phyloP scores from a whole-genome alignment of 2,113 vertebrate genomes.

The Entosphenus tridentatus region DNA sequence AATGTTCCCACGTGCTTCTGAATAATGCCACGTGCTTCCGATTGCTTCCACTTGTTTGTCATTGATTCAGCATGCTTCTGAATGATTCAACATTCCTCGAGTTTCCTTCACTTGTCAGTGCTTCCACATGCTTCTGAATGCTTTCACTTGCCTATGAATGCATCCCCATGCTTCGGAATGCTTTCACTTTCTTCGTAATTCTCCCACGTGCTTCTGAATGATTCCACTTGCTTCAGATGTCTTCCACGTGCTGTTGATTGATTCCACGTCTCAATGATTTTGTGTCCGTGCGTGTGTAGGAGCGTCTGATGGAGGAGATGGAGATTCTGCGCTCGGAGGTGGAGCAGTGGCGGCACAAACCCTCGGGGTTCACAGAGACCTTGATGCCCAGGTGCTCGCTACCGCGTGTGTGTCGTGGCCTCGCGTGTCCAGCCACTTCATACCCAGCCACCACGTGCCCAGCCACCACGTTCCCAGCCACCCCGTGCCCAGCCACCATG shows the following conservation, averaged over 20 bases:
- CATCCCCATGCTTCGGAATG: not conserved
- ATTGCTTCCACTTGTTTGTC: not conserved
- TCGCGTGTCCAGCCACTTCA: too few species aligned
- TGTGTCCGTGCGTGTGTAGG: conserved; percentile 23
- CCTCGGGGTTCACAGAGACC: conserved; percentile 1
- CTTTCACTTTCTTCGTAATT: not conserved
- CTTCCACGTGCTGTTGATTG: not conserved
- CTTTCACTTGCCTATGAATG: not conserved
- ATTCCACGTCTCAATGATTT: not conserved
- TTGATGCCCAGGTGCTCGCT: not conserved
- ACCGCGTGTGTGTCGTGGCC: not conserved
- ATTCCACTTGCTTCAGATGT: not conserved
- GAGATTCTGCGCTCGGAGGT: conserved; percentile 74
- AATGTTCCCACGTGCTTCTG: too few species aligned
- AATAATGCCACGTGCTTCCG: too few species aligned
- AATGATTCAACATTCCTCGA: not conserved
- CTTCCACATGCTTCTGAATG: not conserved
- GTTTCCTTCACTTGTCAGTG: not conserved
- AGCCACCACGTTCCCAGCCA: too few species aligned
- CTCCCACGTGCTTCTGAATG: not conserved
- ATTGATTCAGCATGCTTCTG: not conserved
- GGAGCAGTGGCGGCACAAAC: conserved; percentile 52
- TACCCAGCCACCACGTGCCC: too few species aligned
- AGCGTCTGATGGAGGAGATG: conserved; percentile 67
- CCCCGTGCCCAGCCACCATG: too few species aligned